A percentile compares a stretch with the other conserved stretches of the same genome.
phyloP scores from a whole-genome alignment of 1,140 invertebrate species.

The Habropoda laboriosa region DNA sequence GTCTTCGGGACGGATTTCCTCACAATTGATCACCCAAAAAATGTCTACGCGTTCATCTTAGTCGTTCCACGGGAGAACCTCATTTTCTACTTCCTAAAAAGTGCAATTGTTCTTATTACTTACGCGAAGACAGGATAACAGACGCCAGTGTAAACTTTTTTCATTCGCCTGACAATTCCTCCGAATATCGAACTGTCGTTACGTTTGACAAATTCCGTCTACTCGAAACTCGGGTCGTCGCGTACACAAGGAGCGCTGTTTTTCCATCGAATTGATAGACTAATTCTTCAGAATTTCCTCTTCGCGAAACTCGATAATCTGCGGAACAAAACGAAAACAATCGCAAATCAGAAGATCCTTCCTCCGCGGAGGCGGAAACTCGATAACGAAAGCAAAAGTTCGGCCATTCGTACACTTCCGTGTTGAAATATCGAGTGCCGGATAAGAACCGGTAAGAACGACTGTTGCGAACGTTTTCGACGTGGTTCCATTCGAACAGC shows the following conservation, averaged over 20 bases:
- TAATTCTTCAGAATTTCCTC: background rate
- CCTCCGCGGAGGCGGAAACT: background rate
- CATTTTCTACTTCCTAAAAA: too few relatives aligned
- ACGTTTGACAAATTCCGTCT: background rate
- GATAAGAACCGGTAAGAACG: slow-evolving; percentile 38
- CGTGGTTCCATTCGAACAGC: slow-evolving; percentile 18
- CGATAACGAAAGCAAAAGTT: slow-evolving; percentile 5
- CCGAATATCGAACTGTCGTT: too few relatives aligned
- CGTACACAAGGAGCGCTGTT: background rate
- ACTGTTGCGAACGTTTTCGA: background rate
- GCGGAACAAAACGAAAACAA: background rate
- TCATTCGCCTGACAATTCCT: too few relatives aligned
- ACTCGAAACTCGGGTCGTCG: background rate
- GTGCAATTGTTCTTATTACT: too few relatives aligned
- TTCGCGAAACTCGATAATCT: slow-evolving; percentile 1
- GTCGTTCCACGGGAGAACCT: too few relatives aligned
- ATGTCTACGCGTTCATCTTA: too few relatives aligned
- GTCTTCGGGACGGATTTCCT: too few relatives aligned
- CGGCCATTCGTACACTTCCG: slow-evolving; percentile 2
- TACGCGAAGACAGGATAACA: too few relatives aligned
- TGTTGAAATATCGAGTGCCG: slow-evolving; percentile 21
- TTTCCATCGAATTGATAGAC: background rate
- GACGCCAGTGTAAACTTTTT: too few relatives aligned
- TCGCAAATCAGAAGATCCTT: background rate
- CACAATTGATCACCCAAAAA: too few relatives aligned